These are phyloP conservation scores for Macropis europaea DNA, from an alignment of 2,888 invertebrate species.

Conservation along the genomic window DNA sequence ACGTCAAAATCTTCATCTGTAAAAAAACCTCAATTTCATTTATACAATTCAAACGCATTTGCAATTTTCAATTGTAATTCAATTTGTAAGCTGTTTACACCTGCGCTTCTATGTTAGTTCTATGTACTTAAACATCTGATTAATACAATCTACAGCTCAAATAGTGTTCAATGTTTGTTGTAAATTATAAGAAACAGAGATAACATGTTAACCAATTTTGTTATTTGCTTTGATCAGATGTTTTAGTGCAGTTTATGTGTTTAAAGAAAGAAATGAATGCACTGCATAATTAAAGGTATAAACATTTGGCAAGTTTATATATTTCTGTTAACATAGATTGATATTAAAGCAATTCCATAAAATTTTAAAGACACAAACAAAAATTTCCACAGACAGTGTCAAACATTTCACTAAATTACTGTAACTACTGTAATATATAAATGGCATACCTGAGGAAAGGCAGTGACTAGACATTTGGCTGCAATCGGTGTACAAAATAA, in stretches of 20 bases:
- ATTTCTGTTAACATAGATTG: too few relatives aligned
- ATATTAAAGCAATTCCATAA: not conserved
- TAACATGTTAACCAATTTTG: too few relatives aligned
- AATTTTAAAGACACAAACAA: too few relatives aligned
- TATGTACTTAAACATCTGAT: not conserved
- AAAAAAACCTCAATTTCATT: constrained; percentile 36
- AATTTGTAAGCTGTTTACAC: constrained; percentile 2
- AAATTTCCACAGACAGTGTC: too few relatives aligned
- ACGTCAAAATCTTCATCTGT: constrained; percentile 95
- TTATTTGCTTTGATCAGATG: too few relatives aligned
- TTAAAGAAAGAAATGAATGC: not conserved
- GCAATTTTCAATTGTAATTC: not conserved
- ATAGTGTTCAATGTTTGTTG: not conserved
- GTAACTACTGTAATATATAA: not conserved
- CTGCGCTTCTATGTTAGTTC: constrained; percentile 2
- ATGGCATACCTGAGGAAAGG: constrained; percentile 86
- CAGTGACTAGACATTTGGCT: constrained; percentile 90
- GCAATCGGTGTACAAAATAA: constrained; percentile 97
- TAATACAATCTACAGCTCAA: not conserved
- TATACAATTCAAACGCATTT: not conserved
- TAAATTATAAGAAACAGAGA: too few relatives aligned
- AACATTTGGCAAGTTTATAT: too few relatives aligned
- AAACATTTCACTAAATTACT: not conserved
- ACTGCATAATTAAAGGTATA: too few relatives aligned
- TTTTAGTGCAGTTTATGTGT: too few relatives aligned